Base-by-base conservation (phyloP, 2,797 vertebrate genomes). In the Protonibea diacanthus region DNA sequence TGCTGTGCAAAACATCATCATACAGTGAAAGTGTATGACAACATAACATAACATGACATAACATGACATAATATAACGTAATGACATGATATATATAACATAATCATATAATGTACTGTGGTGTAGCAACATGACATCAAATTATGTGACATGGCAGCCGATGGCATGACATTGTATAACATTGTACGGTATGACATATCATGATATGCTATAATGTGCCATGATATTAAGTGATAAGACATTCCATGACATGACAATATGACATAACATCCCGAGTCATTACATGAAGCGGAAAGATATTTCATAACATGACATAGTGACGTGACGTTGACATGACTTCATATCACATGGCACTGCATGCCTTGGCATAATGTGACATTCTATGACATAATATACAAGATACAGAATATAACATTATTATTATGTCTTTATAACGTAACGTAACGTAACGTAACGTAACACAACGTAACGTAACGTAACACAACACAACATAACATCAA, bases 1-100 rank as follows among this genome's bases (percentile, higher is more conserved):
- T 61, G 44, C 45, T 21, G 44, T 33, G 11, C 10, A 42, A 17
- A 20, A 65, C 21, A 74, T 73, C 33, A 70, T n/a, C 14, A 21
- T 12, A 27, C 45, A 59, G 67, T 63, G 13, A 57, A 58, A 51
- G 4, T 18, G 6, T 21, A 59, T 68, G 65, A 61, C 18, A 23
- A 49, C 44, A 71, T 59, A 47, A 29, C 18, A 47, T 59, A 42
- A 47, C 18, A 52, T 21, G 10, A 47, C 13, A 40, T 55, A 3
- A 5, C 0, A 0, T 4, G 13, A 18, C 1, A 47, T 61, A 5
- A 40, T 27, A 52, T 23, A 17, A 42, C n/a, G 5, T 29, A 29
- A 29, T n/a, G 13, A 18, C 1, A 47, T 61, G 5, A 47, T 27
- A 53, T 25, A 48, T 27, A 53, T 25, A 12, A 53, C n/a, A 33